Evolutionary conservation across 2,888 invertebrate genomes (phyloP).

Genomic region (Drosophila tripunctata): DNA sequence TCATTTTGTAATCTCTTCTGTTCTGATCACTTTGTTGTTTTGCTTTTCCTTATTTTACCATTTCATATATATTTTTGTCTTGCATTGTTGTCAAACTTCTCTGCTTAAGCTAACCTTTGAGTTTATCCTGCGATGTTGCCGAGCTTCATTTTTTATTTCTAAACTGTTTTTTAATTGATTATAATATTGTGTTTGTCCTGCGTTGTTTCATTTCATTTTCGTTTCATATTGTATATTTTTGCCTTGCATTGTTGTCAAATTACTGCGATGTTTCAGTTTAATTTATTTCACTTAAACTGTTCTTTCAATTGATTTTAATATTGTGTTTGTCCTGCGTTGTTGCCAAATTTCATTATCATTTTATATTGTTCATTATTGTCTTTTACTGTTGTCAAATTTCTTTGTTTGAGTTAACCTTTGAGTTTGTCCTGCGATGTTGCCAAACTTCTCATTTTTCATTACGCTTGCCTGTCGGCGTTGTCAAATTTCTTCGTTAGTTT

Average conservation of each 20-base stretch:
- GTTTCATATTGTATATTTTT: background rate
- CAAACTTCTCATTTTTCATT: background rate
- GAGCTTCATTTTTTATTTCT: background rate
- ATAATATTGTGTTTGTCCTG: background rate
- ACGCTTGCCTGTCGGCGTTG: background rate
- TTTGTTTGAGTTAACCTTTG: background rate
- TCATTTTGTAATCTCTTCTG: background rate
- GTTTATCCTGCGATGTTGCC: background rate
- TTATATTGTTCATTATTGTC: background rate
- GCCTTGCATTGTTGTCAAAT: background rate
- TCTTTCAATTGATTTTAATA: too few species aligned
- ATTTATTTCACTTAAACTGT: background rate
- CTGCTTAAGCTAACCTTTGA: too few species aligned
- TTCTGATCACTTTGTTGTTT: conserved; percentile 1
- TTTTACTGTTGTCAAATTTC: background rate
- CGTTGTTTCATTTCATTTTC: conserved; percentile 9
- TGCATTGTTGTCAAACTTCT: background rate
- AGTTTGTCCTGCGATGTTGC: conserved; percentile 4
- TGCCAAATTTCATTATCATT: conserved; percentile 2
- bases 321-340: background rate
- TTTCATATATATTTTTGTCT: background rate
- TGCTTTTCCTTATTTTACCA: background rate
- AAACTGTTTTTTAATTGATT: too few species aligned
- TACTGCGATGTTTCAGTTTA: background rate
- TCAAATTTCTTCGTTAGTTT: background rate